Conservation (phyloP, 1,140 invertebrate species). For the Leptopilina clavipes region DNA sequence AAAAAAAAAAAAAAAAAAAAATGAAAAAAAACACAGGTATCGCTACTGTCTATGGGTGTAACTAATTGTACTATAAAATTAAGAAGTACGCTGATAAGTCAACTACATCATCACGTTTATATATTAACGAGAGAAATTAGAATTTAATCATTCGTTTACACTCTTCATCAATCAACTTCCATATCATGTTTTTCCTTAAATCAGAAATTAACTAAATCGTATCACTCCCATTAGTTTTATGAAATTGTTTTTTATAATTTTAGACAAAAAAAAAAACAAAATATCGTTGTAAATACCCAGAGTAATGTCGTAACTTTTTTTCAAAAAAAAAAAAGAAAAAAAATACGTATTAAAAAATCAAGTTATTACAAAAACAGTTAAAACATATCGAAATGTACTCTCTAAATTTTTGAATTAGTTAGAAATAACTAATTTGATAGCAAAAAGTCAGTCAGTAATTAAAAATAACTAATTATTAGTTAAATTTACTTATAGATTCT, state of each 20-base stretch:
- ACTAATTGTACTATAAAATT: conserved; percentile 34
- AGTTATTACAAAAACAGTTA: no score
- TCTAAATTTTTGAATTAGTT: no score
- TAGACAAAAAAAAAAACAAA: no score
- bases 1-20: conserved; percentile 55
- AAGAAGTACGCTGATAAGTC: conserved; percentile 17
- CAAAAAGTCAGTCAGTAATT: no score
- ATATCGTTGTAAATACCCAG: conserved; percentile 11
- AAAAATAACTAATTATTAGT: no score
- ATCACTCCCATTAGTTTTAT: background rate
- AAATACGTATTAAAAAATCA: no score
- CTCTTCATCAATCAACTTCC: conserved; percentile 37
- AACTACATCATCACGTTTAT: conserved; percentile 36
- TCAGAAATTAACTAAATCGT: conserved; percentile 12
- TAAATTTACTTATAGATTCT: no score
- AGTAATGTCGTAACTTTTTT: background rate
- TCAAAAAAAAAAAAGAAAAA: no score
- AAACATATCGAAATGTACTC: no score
- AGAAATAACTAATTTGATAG: no score
- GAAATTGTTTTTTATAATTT: no score
- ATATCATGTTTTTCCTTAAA: conserved; percentile 46
- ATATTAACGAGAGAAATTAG: conserved; percentile 35
- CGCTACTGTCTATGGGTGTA: conserved; percentile 57
- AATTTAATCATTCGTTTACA: conserved; percentile 17
- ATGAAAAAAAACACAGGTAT: conserved; percentile 54